phyloP scores from a whole-genome alignment of 2,888 invertebrate genomes.

The Nemotelus pantherinus region DNA sequence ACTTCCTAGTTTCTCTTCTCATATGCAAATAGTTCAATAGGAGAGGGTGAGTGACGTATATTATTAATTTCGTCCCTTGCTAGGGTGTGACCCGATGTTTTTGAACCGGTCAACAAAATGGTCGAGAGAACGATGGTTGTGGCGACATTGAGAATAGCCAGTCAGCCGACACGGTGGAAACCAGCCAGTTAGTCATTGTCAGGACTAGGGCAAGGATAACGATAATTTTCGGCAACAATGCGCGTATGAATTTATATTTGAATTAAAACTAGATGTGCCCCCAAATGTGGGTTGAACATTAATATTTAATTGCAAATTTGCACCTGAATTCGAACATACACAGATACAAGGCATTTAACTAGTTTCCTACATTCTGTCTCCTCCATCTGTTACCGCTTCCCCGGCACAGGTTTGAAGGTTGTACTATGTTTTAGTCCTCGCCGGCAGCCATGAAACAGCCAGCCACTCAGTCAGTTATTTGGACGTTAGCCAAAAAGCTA shows the following conservation, averaged over 20 bases:
- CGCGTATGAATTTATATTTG: neutral
- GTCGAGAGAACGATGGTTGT: too few species aligned
- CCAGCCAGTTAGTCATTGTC: too few species aligned
- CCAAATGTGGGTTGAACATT: neutral
- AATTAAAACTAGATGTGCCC: constrained; percentile 3
- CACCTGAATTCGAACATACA: neutral
- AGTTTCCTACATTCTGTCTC: too few species aligned
- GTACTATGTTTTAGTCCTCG: too few species aligned
- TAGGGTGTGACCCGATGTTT: neutral
- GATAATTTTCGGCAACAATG: neutral
- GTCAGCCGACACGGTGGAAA: too few species aligned
- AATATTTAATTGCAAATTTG: neutral
- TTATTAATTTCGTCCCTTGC: neutral
- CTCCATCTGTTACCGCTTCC: too few species aligned
- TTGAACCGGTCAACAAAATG: too few species aligned
- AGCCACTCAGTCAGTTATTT: neutral
- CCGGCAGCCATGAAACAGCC: too few species aligned
- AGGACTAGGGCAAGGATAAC: too few species aligned
- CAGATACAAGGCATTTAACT: too few species aligned
- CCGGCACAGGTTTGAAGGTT: too few species aligned
- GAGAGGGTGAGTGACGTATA: neutral
- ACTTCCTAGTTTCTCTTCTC: neutral
- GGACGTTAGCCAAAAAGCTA: neutral
- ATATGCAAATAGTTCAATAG: neutral
- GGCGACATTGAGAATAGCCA: too few species aligned